Conservation (phyloP, 2,113 vertebrate genomes). For the Amphilophus citrinellus region DNA sequence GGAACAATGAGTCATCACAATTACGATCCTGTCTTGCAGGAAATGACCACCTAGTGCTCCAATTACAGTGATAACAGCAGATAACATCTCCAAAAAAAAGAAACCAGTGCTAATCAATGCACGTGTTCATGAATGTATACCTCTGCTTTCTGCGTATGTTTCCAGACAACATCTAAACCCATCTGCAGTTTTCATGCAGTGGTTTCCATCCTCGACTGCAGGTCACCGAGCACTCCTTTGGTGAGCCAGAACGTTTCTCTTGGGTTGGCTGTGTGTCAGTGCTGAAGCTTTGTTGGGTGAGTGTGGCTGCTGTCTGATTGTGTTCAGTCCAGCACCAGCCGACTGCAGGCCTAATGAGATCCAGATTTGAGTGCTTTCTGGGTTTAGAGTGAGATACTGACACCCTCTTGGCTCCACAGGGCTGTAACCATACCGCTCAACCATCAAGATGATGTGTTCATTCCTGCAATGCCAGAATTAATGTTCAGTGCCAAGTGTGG, state of each 20-base stretch:
- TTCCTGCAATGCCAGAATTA: slow-evolving; percentile 34
- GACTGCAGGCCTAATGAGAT: slow-evolving; percentile 68
- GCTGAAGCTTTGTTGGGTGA: slow-evolving; percentile 49
- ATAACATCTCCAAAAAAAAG: slow-evolving; percentile 48
- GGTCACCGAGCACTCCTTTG: slow-evolving; percentile 51
- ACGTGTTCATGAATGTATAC: background rate
- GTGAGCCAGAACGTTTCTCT: slow-evolving; percentile 54
- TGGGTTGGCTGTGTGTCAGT: slow-evolving; percentile 47
- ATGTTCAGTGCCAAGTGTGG: background rate
- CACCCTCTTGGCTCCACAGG: slow-evolving; percentile 50
- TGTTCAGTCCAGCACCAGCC: slow-evolving; percentile 56
- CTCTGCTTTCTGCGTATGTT: slow-evolving; percentile 36
- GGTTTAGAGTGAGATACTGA: slow-evolving; percentile 53
- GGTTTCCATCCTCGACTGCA: slow-evolving; percentile 46
- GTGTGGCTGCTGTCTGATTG: slow-evolving; percentile 57
- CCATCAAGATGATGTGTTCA: slow-evolving; percentile 43
- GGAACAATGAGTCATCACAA: slow-evolving; percentile 47
- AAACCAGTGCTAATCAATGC: background rate
- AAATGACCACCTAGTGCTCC: slow-evolving; percentile 61
- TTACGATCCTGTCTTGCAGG: slow-evolving; percentile 54
- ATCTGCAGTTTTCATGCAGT: slow-evolving; percentile 30
- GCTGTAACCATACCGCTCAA: slow-evolving; percentile 38
- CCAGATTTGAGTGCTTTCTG: slow-evolving; percentile 64
- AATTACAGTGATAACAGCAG: slow-evolving; percentile 64
- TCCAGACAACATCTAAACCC: slow-evolving; percentile 18